Evolutionary conservation across 1,140 invertebrate species (phyloP).

Genomic region (Drosophila mojavensis): DNA sequence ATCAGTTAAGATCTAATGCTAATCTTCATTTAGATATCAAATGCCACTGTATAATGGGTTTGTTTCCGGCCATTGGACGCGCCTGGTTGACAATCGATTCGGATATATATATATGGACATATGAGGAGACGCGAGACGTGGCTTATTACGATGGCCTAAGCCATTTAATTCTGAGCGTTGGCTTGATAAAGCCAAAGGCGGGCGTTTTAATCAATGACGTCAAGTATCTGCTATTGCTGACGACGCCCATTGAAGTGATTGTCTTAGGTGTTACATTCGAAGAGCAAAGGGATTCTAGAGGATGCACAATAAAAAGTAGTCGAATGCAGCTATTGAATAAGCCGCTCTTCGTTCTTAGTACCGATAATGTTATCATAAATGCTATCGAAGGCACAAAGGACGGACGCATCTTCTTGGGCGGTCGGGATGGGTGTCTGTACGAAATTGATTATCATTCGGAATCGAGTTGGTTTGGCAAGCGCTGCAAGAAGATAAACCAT

Average conservation of each 20-base stretch:
- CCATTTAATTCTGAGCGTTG: conserved; percentile 95
- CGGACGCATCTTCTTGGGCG: conserved; percentile 97
- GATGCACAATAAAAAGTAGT: conserved; percentile 74
- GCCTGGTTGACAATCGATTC: conserved; percentile 99
- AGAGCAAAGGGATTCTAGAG: conserved; percentile 41
- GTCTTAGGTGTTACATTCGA: conserved; percentile 87
- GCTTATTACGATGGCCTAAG: conserved; percentile 96
- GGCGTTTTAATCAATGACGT: conserved; percentile 95
- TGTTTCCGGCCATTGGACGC: conserved; percentile 97
- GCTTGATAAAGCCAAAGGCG: conserved; percentile 92
- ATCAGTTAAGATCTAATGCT: neutral
- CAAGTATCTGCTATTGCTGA: conserved; percentile 95
- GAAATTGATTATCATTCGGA: conserved; percentile 97
- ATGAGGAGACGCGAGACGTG: conserved; percentile 94
- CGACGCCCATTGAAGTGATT: conserved; percentile 96
- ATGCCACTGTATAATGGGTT: conserved; percentile 97
- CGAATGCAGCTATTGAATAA: conserved; percentile 97
- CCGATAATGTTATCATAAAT: conserved; percentile 95
- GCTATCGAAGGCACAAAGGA: conserved; percentile 91
- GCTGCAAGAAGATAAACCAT: conserved; percentile 97
- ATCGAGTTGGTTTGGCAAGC: conserved; percentile 96
- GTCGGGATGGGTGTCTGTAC: conserved; percentile 96
- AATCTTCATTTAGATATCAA: conserved; percentile 89
- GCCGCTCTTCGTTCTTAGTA: conserved; percentile 95
- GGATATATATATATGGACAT: conserved; percentile 97